Conservation (phyloP, 2,113 vertebrate genomes). For the Eira barbara region DNA sequence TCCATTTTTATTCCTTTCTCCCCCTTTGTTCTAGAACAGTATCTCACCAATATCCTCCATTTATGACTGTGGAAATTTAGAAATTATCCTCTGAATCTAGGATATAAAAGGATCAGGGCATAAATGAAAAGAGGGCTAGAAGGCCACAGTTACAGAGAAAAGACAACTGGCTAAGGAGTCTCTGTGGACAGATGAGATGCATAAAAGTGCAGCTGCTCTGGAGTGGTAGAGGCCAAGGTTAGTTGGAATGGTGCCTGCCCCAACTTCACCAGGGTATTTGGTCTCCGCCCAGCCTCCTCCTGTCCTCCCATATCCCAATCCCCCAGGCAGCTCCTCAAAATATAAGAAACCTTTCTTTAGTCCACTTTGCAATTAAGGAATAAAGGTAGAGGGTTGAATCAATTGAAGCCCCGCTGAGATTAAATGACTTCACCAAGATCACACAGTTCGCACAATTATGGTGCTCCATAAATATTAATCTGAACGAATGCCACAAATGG, state of each 20-base stretch:
- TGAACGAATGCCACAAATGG: constrained; percentile 52
- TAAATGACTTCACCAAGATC: constrained; percentile 68
- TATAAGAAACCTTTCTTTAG: constrained; percentile 33
- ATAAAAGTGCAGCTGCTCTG: background rate
- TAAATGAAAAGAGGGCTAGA: constrained; percentile 17
- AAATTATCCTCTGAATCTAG: constrained; percentile 24
- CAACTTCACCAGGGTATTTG: background rate
- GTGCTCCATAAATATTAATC: constrained; percentile 45
- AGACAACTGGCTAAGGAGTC: constrained; percentile 5
- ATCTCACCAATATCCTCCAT: constrained; percentile 1
- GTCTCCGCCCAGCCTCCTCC: background rate
- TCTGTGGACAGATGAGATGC: background rate
- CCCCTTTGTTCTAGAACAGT: background rate
- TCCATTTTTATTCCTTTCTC: background rate
- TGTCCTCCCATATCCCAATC: background rate
- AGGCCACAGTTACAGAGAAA: constrained; percentile 29
- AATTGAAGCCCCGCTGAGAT: constrained; percentile 51
- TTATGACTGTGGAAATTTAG: constrained; percentile 42
- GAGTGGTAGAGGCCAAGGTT: background rate
- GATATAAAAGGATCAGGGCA: background rate
- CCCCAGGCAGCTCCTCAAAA: background rate
- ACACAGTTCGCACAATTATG: constrained; percentile 46
- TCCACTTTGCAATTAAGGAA: constrained; percentile 40
- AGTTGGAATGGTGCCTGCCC: background rate
- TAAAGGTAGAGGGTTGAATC: constrained; percentile 47